Base-by-base conservation (phyloP, 2,888 invertebrate genomes). In the Arrhopalites spinosus region DNA sequence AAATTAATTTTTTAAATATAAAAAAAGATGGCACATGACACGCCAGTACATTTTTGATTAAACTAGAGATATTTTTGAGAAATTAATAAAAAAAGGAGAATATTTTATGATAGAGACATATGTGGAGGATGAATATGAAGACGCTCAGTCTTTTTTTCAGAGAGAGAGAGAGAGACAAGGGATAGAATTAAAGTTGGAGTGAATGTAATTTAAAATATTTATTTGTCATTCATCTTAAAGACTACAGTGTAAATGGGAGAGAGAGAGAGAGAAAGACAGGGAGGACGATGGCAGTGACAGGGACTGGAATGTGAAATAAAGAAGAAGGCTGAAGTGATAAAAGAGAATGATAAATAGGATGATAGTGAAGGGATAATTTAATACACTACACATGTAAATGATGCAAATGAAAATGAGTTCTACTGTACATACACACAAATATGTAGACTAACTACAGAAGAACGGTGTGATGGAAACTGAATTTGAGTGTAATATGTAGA, bases 301-400 rank as follows among this genome's bases (percentile, higher is more conserved):
- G 50, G n/a, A n/a, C 50, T n/a, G 15, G 50, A 15, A n/a, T 50
- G n/a, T 50, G 36, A 56, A 59, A 69, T 27, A 25, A 53, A 23
- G 43, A 61, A 45, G 36, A 72, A 27, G 63, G 23, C 29, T 25
- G 25, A 72, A 36, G 59, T 61, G 61, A 71, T 71, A 61, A 61
- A 50, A 47, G 63, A 47, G 47, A 63, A 72, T 63, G 64, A 61
- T 63, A 63, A 63, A 64, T 72, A 50, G 61, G 47, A 61, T 25
- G 72, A 25, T 64, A 59, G 8, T 23, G 59, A 45, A 45, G 11
- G 71, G 59, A 72, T 70, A 68, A 68, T 68, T 68, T 68, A 68
- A 68, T 68, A 47, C 27, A 47, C 8, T 68, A 47, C 27, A 47
- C 8, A 25, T 27, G 68, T 56, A 43, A 47, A 27, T 25, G n/a